Evolutionary conservation across 2,113 vertebrate species (phyloP).

Genomic region (Noturus placidus): DNA sequence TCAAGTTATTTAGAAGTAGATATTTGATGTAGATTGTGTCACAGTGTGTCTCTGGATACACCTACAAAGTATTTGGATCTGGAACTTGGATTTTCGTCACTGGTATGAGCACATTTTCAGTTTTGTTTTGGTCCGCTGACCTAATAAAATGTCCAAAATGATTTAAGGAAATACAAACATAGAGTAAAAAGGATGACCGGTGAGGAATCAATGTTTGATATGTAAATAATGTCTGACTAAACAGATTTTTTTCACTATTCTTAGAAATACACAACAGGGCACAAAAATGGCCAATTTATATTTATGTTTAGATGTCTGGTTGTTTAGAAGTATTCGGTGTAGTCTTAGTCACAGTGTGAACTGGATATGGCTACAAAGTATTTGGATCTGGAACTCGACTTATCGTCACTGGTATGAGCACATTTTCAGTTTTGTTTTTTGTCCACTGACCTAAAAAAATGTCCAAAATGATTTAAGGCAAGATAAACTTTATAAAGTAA

Average conservation of each 20-base stretch:
- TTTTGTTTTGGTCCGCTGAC: neutral
- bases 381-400: constrained; percentile 51
- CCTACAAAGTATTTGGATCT: constrained; percentile 46
- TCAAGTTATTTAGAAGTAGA: neutral
- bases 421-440: neutral
- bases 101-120: constrained; percentile 32
- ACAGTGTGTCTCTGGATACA: neutral
- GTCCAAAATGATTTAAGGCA: neutral
- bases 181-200: neutral
- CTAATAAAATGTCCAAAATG: neutral
- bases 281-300: neutral
- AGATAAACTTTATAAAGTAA: neutral
- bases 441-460: neutral
- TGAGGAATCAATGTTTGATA: neutral
- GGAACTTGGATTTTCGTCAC: constrained; percentile 45
- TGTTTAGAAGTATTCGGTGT: constrained; percentile 37
- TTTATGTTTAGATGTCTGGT: neutral
- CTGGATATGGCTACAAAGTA: constrained; percentile 1
- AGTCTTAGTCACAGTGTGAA: constrained; percentile 30
- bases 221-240: neutral
- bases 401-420: constrained; percentile 45
- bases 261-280: neutral
- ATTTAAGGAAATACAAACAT: neutral
- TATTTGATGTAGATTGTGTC: constrained; percentile 39
- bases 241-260: neutral